Percentiles rank a stretch among this genome's conserved stretches.
Conservation (phyloP, 2,888 invertebrate species). For the Strigamia transsilvanica region DNA sequence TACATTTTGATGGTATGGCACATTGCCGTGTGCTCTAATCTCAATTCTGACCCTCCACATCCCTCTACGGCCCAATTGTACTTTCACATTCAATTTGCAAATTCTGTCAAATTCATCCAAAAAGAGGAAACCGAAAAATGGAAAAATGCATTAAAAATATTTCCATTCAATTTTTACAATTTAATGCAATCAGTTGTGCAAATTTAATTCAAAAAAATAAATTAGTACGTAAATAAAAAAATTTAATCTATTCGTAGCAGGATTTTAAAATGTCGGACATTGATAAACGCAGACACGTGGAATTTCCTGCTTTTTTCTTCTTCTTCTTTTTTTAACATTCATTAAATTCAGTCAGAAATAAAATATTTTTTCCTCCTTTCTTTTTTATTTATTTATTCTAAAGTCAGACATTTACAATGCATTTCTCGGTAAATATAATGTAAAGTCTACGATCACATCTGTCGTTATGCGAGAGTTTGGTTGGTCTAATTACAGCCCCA, state of each 20-base stretch:
- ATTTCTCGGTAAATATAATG: constrained; percentile 20
- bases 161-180: background rate
- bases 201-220: background rate
- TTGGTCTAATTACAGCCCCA: constrained; percentile 42
- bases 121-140: background rate
- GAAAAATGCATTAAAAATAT: constrained; percentile 14
- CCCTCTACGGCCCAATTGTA: background rate
- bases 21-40: constrained; percentile 39
- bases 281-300: background rate
- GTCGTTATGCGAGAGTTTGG: constrained; percentile 28
- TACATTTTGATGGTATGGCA: constrained; percentile 27
- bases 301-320: constrained; percentile 14
- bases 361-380: background rate
- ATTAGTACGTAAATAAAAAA: background rate
- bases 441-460: constrained; percentile 32
- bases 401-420: constrained; percentile 28
- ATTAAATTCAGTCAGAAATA: constrained; percentile 10
- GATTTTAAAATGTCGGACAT: background rate
- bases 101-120: constrained; percentile 19
- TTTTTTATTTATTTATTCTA: background rate
- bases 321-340: background rate
- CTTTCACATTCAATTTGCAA: constrained; percentile 27
- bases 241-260: background rate
- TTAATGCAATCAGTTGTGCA: background rate
- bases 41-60: constrained; percentile 20